Evolutionary conservation across 2,113 vertebrate genomes (phyloP).

Genomic region (Crotalus viridis): DNA sequence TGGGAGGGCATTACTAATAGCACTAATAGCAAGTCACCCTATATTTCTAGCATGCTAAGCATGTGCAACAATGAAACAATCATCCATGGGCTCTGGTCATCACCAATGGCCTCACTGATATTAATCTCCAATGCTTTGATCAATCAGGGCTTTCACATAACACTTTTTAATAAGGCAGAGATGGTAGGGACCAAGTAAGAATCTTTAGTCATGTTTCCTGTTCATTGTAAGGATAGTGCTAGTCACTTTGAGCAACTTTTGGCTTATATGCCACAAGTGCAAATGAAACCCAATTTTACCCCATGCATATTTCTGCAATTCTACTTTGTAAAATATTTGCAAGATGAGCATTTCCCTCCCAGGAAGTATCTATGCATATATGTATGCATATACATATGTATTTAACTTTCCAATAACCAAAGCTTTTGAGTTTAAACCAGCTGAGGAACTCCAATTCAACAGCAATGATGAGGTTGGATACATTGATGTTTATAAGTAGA

Average conservation of each 20-base stretch:
- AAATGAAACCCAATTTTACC: not conserved
- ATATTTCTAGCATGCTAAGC: no score
- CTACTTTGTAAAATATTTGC: not conserved
- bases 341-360: not conserved
- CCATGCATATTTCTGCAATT: not conserved
- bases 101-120: not conserved
- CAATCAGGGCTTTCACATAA: not conserved
- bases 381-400: not conserved
- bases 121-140: not conserved
- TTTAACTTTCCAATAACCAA: not conserved
- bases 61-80: not conserved
- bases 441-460: not conserved
- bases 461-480: not conserved
- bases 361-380: not conserved
- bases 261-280: not conserved
- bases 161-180: not conserved
- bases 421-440: not conserved
- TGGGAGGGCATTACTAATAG: not conserved
- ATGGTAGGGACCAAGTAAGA: not conserved
- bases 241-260: not conserved
- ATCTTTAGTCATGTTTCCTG: not conserved
- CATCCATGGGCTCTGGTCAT: not conserved
- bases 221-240: not conserved
- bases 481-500: not conserved
- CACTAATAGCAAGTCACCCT: no score